phyloP scores from a whole-genome alignment of 1,140 invertebrate genomes.

The Apis florea region DNA sequence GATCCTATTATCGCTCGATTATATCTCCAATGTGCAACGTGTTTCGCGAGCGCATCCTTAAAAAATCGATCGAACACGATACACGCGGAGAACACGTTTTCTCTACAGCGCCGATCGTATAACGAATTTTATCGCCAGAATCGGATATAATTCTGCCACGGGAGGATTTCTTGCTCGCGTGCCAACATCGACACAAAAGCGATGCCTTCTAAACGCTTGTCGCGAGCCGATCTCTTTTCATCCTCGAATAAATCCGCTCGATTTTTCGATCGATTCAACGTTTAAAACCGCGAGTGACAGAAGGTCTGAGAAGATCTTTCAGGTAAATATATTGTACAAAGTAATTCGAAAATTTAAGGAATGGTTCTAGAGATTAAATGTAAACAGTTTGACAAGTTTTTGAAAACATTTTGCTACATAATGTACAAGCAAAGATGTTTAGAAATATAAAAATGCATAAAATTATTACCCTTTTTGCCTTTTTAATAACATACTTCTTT shows the following conservation, averaged over 20 bases:
- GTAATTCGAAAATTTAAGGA: no score
- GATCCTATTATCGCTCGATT: constrained; percentile 1
- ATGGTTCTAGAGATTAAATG: no score
- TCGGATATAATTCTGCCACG: constrained; percentile 8
- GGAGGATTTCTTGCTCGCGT: not conserved
- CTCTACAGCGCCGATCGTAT: not conserved
- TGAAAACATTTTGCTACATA: no score
- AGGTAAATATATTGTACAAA: no score
- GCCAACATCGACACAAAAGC: not conserved
- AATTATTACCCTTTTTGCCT: no score
- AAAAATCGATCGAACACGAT: not conserved
- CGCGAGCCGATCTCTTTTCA: not conserved
- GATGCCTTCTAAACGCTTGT: constrained; percentile 21
- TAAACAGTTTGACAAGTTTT: no score
- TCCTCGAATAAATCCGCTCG: constrained; percentile 25
- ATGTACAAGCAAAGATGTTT: no score
- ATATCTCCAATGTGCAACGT: not conserved
- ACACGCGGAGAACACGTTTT: not conserved
- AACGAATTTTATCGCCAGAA: constrained; percentile 10
- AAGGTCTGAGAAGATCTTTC: not conserved
- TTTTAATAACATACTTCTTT: no score
- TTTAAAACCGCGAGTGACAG: not conserved
- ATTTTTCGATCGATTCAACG: constrained; percentile 10
- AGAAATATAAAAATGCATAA: no score
- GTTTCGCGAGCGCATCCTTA: not conserved